Base-by-base conservation (phyloP, 2,797 vertebrate species). In the Loris lydekkerianus region DNA sequence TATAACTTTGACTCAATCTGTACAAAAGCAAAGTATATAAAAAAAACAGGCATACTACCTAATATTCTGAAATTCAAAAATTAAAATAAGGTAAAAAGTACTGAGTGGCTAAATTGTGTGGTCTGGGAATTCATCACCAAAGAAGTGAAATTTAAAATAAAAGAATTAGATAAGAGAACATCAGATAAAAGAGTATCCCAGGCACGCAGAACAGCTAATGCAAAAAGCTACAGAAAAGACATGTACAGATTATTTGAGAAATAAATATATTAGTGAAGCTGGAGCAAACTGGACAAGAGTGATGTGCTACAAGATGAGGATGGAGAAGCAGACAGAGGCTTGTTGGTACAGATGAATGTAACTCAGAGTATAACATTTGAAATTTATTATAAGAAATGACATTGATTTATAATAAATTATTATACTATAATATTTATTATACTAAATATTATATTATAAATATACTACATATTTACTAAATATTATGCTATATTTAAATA, bases 71-170 rank as follows among this genome's bases (percentile, higher is more conserved):
- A 49, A 49, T 49, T 49, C 49, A 49, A 73, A n/a, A 93, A 73
- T 25, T 81, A 81, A 91, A 76, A 75, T 76, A 93, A 46, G 72
- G 31, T 87, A 82, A 31, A 49, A 75, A 87, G 49, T 87, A 75
- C 7, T 37, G 18, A 46, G 14, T 81, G 40, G 49, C 67, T 67
- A 82, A 37, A 82, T 40, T 60, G 56, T 37, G 23, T 91, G 60
- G 11, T 53, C 25, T 87, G 84, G 25, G 91, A 95, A 81, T 15
- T 49, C 31, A 82, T 37, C 60, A 75, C 10, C 15, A n/a, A 63
- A 29, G 15, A 67, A 31, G 65, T 67, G 65, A 67, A 67, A n/a
- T 67, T 67, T 67, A 70, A 70, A 91, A 75, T 81, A 91, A 86
- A 21, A 13, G 10, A 37, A 86, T 31, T 43, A 67, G 34, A 81